Evolutionary conservation across 2,888 invertebrate species (phyloP).

Genomic region (Synergus laeviventris): DNA sequence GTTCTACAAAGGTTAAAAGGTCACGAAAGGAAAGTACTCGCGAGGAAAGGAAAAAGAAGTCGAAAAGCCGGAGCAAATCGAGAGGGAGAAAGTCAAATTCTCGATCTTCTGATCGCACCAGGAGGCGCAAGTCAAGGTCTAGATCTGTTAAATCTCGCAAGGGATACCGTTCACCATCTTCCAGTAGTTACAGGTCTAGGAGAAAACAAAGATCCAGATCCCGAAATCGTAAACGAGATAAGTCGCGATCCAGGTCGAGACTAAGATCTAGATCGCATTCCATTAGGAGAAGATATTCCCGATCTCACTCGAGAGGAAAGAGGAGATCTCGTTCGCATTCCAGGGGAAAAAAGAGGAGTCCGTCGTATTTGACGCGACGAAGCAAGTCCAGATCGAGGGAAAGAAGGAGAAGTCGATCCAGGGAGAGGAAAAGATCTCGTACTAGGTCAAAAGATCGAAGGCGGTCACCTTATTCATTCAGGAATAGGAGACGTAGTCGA

Average conservation of each 20-base stretch:
- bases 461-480: slow-evolving; percentile 66
- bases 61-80: slow-evolving; percentile 60
- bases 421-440: slow-evolving; percentile 58
- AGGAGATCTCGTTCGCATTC: slow-evolving; percentile 63
- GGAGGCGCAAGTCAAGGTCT: slow-evolving; percentile 50
- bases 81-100: slow-evolving; percentile 56
- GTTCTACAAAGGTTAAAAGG: slow-evolving; percentile 42
- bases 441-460: slow-evolving; percentile 57
- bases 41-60: slow-evolving; percentile 56
- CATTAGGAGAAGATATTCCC: slow-evolving; percentile 63
- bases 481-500: slow-evolving; percentile 61
- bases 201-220: slow-evolving; percentile 51
- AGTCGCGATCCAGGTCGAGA: slow-evolving; percentile 50
- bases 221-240: slow-evolving; percentile 43
- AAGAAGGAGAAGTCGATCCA: slow-evolving; percentile 60
- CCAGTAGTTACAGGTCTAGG: slow-evolving; percentile 63
- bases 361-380: slow-evolving; percentile 60
- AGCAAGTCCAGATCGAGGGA: slow-evolving; percentile 58
- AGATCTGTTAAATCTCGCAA: slow-evolving; percentile 56
- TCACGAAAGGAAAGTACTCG: slow-evolving; percentile 49
- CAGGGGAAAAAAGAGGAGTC: slow-evolving; percentile 59
- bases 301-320: slow-evolving; percentile 65
- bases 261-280: slow-evolving; percentile 64
- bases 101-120: slow-evolving; percentile 49
- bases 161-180: slow-evolving; percentile 65